phyloP scores from a whole-genome alignment of 2,113 vertebrate genomes.

The Setophaga petechia region DNA sequence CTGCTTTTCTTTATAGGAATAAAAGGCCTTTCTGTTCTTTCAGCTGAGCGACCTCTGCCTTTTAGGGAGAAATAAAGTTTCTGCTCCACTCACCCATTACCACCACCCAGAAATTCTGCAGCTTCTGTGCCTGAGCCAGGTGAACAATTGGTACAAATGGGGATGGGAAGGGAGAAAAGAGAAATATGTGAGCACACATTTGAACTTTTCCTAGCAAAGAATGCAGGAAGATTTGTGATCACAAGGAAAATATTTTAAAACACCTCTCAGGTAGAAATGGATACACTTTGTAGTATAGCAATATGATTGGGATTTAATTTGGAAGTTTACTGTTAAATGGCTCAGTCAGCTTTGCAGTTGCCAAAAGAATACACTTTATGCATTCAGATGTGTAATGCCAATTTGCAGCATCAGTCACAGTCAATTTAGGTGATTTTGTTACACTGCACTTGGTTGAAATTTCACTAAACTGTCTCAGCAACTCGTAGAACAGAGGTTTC shows the following conservation, averaged over 20 bases:
- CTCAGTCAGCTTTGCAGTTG: neutral
- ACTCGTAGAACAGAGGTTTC: neutral
- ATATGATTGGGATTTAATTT: neutral
- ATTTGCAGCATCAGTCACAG: neutral
- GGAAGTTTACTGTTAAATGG: neutral
- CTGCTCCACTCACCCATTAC: constrained; percentile 64
- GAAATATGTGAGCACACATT: neutral
- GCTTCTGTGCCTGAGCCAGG: constrained; percentile 6
- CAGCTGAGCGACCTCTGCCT: constrained; percentile 7
- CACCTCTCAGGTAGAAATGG: neutral
- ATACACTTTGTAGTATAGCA: neutral
- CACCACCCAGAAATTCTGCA: constrained; percentile 42
- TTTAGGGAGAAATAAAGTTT: constrained; percentile 24
- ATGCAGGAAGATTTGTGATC: neutral
- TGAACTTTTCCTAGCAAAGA: neutral
- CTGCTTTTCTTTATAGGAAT: constrained; percentile 47
- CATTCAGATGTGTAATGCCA: neutral
- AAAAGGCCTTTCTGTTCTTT: constrained; percentile 54
- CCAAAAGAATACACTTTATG: neutral
- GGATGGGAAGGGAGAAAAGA: neutral
- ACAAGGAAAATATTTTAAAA: neutral
- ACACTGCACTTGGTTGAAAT: neutral
- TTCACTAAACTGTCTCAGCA: neutral
- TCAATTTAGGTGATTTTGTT: neutral
- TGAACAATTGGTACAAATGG: neutral